Evolutionary conservation across 1,140 invertebrate genomes (phyloP).

Genomic region (Drosophila repletoides): DNA sequence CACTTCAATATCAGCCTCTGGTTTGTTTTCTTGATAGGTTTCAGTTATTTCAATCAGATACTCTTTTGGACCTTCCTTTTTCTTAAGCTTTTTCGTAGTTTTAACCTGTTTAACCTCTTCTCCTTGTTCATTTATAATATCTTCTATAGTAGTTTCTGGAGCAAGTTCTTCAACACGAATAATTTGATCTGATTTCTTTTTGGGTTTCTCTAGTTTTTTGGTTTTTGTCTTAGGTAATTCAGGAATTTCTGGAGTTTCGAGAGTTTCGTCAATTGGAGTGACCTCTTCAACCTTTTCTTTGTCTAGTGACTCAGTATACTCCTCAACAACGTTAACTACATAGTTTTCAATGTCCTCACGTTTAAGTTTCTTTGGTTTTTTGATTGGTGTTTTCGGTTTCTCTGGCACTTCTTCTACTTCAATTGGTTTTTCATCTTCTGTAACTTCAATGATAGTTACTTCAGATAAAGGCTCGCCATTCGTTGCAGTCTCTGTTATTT

Average conservation of each 20-base stretch:
- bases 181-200: conserved; percentile 54
- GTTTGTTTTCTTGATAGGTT: conserved; percentile 79
- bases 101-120: conserved; percentile 75
- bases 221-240: conserved; percentile 70
- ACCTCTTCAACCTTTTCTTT: conserved; percentile 34
- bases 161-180: conserved; percentile 76
- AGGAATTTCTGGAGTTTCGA: conserved; percentile 44
- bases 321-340: conserved; percentile 66
- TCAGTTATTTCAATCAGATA: conserved; percentile 71
- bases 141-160: conserved; percentile 63
- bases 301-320: conserved; percentile 40
- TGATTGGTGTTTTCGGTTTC: conserved; percentile 24
- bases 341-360: conserved; percentile 56
- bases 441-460: conserved; percentile 43
- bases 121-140: conserved; percentile 81
- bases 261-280: conserved; percentile 40
- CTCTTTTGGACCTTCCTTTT: conserved; percentile 68
- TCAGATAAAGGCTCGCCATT: conserved; percentile 53
- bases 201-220: conserved; percentile 65
- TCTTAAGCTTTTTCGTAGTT: conserved; percentile 74
- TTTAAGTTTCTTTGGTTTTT: conserved; percentile 54
- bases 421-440: conserved; percentile 13
- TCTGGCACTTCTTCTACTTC: conserved; percentile 5
- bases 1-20: conserved; percentile 63
- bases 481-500: conserved; percentile 50